phyloP scores from a whole-genome alignment of 2,888 invertebrate species.

The Crioceris asparagi region DNA sequence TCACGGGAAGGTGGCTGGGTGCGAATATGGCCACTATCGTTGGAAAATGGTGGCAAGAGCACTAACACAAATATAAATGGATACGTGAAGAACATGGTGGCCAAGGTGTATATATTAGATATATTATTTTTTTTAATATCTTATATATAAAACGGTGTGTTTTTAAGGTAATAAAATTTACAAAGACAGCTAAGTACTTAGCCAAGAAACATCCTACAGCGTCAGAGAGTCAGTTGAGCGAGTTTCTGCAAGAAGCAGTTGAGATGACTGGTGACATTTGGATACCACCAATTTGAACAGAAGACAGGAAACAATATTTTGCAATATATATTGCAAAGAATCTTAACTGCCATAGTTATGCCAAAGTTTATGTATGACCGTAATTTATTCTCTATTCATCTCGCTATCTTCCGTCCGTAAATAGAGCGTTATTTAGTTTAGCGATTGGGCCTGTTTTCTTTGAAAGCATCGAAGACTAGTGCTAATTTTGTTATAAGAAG shows the following conservation, averaged over 20 bases:
- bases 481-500: too few species aligned
- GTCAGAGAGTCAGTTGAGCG: conserved; percentile 42
- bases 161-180: conserved; percentile 38
- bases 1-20: conserved; percentile 65
- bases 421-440: too few species aligned
- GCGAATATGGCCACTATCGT: conserved; percentile 55
- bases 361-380: too few species aligned
- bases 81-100: conserved; percentile 29
- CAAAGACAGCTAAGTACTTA: conserved; percentile 41
- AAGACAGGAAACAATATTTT: too few species aligned
- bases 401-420: too few species aligned
- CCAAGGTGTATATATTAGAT: conserved; percentile 21
- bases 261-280: conserved; percentile 42
- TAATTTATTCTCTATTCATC: too few species aligned
- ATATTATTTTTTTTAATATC: too few species aligned
- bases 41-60: conserved; percentile 18
- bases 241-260: conserved; percentile 38
- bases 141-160: too few species aligned
- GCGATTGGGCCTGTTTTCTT: too few species aligned
- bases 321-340: too few species aligned
- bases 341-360: too few species aligned
- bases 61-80: conserved; percentile 14
- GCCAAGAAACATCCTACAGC: conserved; percentile 39
- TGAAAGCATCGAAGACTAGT: too few species aligned
- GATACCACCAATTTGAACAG: conserved; percentile 42